These are phyloP conservation scores for Crotalus helleri DNA, from an alignment of 2,113 vertebrate genomes.

Conservation along the genomic window DNA sequence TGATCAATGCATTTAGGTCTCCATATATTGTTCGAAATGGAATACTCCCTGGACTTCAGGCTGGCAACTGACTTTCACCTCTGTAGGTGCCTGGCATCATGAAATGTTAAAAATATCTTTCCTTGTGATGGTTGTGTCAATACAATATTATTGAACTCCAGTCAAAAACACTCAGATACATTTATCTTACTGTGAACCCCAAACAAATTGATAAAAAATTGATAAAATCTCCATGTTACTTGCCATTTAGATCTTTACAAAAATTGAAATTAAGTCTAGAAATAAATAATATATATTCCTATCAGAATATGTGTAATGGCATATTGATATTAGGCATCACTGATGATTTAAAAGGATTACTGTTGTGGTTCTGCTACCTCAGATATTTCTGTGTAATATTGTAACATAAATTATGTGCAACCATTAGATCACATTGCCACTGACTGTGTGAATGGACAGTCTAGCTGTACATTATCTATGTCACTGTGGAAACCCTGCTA, in stretches of 20 bases:
- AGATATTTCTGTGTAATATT: not conserved
- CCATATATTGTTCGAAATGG: rapidly evolving
- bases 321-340: constrained; percentile 32
- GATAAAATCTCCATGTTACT: not conserved
- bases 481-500: too few species aligned
- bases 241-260: constrained; percentile 15
- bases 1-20: not conserved
- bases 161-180: constrained; percentile 2
- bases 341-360: constrained; percentile 13
- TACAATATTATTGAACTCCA: constrained; percentile 27
- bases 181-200: constrained; percentile 10
- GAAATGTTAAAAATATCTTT: constrained; percentile 5
- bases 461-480: not conserved
- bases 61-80: constrained; percentile 44
- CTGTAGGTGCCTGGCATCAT: not conserved
- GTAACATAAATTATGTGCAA: not conserved
- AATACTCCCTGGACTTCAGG: not conserved
- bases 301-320: constrained; percentile 19
- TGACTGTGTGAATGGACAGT: not conserved
- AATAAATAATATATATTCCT: not conserved
- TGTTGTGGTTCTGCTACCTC: not conserved
- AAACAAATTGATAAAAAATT: not conserved
- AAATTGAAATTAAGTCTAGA: not conserved
- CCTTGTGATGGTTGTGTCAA: constrained; percentile 6
- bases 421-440: not conserved